These are phyloP conservation scores for Spodoptera littoralis DNA, from an alignment of 2,888 invertebrate species.

Conservation along the genomic window DNA sequence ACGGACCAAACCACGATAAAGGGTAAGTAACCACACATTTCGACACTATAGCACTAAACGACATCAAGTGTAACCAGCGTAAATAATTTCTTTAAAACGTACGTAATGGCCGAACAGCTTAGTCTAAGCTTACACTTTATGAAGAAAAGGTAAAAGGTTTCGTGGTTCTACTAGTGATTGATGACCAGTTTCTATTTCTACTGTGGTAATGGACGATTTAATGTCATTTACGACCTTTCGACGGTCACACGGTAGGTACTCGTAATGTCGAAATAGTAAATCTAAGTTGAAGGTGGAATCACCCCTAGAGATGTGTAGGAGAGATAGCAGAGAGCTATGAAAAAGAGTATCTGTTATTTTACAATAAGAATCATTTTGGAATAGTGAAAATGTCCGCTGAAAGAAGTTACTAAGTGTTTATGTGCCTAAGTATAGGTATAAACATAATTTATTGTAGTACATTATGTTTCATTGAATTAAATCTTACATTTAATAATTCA, in stretches of 20 bases:
- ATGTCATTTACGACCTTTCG: slow-evolving; percentile 46
- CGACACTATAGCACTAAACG: slow-evolving; percentile 25
- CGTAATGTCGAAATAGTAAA: slow-evolving; percentile 38
- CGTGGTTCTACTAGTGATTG: slow-evolving; percentile 59
- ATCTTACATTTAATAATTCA: too few relatives aligned
- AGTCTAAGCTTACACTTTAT: slow-evolving; percentile 49
- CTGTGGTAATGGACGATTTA: slow-evolving; percentile 50
- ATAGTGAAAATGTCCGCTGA: too few relatives aligned
- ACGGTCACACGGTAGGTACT: slow-evolving; percentile 42
- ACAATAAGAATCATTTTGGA: too few relatives aligned
- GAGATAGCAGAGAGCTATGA: too few relatives aligned
- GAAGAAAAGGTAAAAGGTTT: slow-evolving; percentile 55
- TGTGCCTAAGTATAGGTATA: too few relatives aligned
- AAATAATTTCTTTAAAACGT: slow-evolving; percentile 52
- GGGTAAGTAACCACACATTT: slow-evolving; percentile 14
- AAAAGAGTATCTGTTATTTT: too few relatives aligned
- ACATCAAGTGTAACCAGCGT: slow-evolving; percentile 38
- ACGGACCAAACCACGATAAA: too few relatives aligned
- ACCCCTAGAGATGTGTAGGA: too few relatives aligned
- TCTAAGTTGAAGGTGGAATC: not conserved
- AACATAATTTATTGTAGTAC: too few relatives aligned
- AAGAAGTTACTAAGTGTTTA: too few relatives aligned
- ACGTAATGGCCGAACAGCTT: slow-evolving; percentile 58
- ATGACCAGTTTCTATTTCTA: slow-evolving; percentile 58
- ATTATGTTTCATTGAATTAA: too few relatives aligned